These are phyloP conservation scores for Pelobates cultripes DNA, from an alignment of 2,797 vertebrate species.

Conservation along the genomic window DNA sequence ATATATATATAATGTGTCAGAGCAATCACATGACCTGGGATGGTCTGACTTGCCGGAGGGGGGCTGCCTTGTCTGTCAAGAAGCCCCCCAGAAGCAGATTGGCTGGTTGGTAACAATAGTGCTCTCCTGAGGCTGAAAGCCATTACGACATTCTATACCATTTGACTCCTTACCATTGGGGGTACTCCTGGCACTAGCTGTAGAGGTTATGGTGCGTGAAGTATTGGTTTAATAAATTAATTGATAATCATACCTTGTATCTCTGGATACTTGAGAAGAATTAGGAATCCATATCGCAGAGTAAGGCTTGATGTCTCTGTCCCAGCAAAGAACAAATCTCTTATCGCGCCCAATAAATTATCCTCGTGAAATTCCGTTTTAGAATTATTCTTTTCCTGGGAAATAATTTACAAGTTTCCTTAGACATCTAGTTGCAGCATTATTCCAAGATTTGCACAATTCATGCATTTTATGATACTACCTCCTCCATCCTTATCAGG, in stretches of 20 bases:
- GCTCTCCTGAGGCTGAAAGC: no score
- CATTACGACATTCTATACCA: no score
- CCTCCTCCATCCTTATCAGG: conserved; percentile 31
- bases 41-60: no score
- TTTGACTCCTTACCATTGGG: no score
- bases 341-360: conserved; percentile 41
- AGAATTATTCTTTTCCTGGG: conserved; percentile 22
- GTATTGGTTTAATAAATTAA: no score
- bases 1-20: no score
- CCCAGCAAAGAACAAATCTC: conserved; percentile 56
- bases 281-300: conserved; percentile 53
- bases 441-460: neutral
- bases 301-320: conserved; percentile 53
- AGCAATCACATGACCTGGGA: no score
- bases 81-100: no score
- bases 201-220: no score
- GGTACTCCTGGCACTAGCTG: no score
- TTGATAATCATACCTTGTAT: conserved; percentile 15
- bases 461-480: neutral
- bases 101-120: no score
- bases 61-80: no score
- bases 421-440: neutral
- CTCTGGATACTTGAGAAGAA: conserved; percentile 56
- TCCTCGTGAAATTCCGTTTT: conserved; percentile 55
- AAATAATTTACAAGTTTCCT: neutral